Conservation (phyloP, 1,140 invertebrate species). For the Uloborus diversus region DNA sequence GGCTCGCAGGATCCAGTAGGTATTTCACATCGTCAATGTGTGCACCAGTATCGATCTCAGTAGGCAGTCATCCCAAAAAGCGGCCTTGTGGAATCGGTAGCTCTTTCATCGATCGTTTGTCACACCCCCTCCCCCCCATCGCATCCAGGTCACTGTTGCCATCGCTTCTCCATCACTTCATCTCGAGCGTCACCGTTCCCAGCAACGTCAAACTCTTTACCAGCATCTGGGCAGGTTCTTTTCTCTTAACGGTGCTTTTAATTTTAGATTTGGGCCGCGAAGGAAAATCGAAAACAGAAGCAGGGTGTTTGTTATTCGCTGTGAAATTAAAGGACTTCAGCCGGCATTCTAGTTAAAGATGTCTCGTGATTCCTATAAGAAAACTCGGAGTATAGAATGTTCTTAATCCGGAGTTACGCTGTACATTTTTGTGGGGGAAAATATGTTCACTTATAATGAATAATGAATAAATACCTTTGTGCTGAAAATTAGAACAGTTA, state of each 20-base stretch:
- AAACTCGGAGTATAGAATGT: too few relatives aligned
- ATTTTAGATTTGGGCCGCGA: not conserved
- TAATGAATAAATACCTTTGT: too few relatives aligned
- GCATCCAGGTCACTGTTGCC: constrained; percentile 32
- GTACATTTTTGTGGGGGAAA: too few relatives aligned
- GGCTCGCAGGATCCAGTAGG: constrained; percentile 10
- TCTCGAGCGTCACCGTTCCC: constrained; percentile 21
- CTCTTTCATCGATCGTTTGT: constrained; percentile 44
- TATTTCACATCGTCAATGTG: constrained; percentile 9
- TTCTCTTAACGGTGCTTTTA: not conserved
- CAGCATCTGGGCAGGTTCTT: not conserved
- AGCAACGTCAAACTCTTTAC: not conserved
- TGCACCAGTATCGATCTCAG: constrained; percentile 32
- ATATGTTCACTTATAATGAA: too few relatives aligned
- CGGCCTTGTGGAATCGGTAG: constrained; percentile 25
- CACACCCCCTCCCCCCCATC: not conserved
- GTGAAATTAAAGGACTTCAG: too few relatives aligned
- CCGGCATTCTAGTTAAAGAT: too few relatives aligned
- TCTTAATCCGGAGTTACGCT: too few relatives aligned
- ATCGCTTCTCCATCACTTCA: constrained; percentile 52
- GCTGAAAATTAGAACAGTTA: too few relatives aligned
- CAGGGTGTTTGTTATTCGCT: too few relatives aligned
- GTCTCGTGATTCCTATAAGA: too few relatives aligned
- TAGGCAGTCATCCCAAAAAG: constrained; percentile 33
- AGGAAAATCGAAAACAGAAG: not conserved